Conservation (phyloP, 2,888 invertebrate genomes). For the Atethmia centrago region DNA sequence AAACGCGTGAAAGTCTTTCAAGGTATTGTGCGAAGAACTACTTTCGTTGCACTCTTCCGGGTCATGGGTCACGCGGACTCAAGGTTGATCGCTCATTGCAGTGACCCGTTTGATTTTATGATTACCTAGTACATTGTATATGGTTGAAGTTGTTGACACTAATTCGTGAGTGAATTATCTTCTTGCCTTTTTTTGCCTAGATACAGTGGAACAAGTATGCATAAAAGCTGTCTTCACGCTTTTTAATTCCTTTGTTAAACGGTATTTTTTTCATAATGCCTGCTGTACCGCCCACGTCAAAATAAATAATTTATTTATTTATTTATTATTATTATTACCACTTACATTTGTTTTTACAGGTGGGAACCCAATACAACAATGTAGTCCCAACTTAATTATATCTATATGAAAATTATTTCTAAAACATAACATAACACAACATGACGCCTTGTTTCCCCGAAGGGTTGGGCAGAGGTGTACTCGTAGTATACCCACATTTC, state of each 20-base stretch:
- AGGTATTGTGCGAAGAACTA: conserved; percentile 76
- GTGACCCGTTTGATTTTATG: conserved; percentile 79
- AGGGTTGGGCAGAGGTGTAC: no score
- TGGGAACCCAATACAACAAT: no score
- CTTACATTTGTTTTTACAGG: no score
- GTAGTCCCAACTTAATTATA: no score
- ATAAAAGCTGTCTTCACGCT: conserved; percentile 19
- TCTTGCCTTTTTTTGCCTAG: conserved; percentile 7
- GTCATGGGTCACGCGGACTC: conserved; percentile 72
- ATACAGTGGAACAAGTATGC: conserved; percentile 31
- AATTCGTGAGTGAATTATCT: conserved; percentile 48
- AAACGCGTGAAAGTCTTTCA: conserved; percentile 78
- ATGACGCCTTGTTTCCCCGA: no score
- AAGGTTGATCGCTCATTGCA: conserved; percentile 73
- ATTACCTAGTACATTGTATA: conserved; percentile 74
- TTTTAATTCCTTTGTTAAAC: conserved; percentile 29
- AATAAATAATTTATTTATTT: background rate
- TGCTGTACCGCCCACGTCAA: background rate
- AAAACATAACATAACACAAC: no score
- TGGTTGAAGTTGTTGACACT: conserved; percentile 52
- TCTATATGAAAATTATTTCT: background rate
- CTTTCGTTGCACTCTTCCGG: conserved; percentile 81
- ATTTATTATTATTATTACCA: no score
- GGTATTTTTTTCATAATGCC: background rate
- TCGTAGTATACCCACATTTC: no score